These are phyloP conservation scores for Bubo bubo DNA, from an alignment of 2,113 vertebrate species.

Conservation along the genomic window DNA sequence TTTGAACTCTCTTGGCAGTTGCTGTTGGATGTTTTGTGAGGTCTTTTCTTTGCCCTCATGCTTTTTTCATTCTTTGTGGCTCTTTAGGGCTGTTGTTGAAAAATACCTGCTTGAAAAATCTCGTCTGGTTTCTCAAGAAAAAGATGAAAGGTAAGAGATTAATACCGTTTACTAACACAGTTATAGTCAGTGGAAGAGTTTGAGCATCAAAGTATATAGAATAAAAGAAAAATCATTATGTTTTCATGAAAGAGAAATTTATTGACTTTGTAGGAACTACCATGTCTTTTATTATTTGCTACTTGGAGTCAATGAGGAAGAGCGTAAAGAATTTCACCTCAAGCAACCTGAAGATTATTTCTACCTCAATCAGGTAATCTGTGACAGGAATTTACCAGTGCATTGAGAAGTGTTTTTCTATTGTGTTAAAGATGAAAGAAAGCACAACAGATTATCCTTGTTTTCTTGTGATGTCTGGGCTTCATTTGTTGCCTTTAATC, in stretches of 20 bases:
- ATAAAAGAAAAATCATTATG: neutral
- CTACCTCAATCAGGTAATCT: constrained; percentile 97
- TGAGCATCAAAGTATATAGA: neutral
- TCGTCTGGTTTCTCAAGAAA: constrained; percentile 93
- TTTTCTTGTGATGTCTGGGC: neutral
- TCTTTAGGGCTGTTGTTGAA: constrained; percentile 91
- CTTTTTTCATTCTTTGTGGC: neutral
- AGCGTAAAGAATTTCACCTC: constrained; percentile 91
- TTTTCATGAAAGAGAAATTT: neutral
- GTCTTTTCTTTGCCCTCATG: neutral
- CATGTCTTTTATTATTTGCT: constrained; percentile 98
- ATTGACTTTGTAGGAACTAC: constrained; percentile 86
- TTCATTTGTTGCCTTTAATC: neutral
- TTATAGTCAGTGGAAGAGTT: neutral
- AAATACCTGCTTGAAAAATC: constrained; percentile 98
- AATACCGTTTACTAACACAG: neutral
- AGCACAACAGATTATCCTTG: neutral
- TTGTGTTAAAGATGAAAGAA: neutral
- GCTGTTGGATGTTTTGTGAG: neutral
- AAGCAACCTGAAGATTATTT: constrained; percentile 94
- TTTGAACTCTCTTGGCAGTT: neutral
- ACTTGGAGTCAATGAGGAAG: constrained; percentile 88
- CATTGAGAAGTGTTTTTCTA: neutral
- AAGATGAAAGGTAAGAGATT: constrained; percentile 90
- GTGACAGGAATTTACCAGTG: neutral